These are phyloP conservation scores for Mechanitis mazaeus DNA, from an alignment of 2,888 invertebrate genomes.

Conservation along the genomic window DNA sequence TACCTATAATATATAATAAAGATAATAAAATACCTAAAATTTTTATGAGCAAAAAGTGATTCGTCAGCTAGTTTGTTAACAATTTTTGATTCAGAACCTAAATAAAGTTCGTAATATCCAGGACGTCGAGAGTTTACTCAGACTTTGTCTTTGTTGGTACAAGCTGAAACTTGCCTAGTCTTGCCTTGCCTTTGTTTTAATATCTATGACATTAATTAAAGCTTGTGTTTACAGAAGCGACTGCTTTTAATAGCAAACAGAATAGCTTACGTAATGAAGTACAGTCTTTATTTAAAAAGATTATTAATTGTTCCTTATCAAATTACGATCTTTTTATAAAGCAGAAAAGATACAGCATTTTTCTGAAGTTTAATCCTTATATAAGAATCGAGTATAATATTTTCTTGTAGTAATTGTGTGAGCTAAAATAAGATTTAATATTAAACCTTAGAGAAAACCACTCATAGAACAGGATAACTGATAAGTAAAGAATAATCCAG, in stretches of 20 bases:
- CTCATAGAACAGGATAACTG: constrained; percentile 17
- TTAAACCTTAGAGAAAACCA: too few relatives aligned
- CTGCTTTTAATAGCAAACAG: constrained; percentile 14
- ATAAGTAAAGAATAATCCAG: constrained; percentile 20
- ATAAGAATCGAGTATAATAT: too few relatives aligned
- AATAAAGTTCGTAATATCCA: constrained; percentile 18
- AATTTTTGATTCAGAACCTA: constrained; percentile 19
- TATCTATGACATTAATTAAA: constrained; percentile 30
- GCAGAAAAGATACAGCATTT: too few relatives aligned
- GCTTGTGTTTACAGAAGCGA: constrained; percentile 24
- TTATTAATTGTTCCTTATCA: not conserved
- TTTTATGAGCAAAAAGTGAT: not conserved
- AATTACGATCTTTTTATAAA: too few relatives aligned
- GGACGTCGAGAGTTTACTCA: constrained; percentile 22
- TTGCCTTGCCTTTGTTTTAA: constrained; percentile 24
- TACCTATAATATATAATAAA: too few relatives aligned
- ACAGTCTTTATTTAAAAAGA: not conserved
- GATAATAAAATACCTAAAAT: not conserved
- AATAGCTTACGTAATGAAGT: constrained; percentile 6
- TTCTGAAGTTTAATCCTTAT: too few relatives aligned
- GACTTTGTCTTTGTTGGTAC: constrained; percentile 27
- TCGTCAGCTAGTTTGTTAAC: constrained; percentile 2
- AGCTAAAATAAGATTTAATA: too few relatives aligned
- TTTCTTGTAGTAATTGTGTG: too few relatives aligned
- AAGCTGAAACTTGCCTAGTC: constrained; percentile 21